Evolutionary conservation across 1,140 invertebrate species (phyloP).

Genomic region (Anastrepha ludens): DNA sequence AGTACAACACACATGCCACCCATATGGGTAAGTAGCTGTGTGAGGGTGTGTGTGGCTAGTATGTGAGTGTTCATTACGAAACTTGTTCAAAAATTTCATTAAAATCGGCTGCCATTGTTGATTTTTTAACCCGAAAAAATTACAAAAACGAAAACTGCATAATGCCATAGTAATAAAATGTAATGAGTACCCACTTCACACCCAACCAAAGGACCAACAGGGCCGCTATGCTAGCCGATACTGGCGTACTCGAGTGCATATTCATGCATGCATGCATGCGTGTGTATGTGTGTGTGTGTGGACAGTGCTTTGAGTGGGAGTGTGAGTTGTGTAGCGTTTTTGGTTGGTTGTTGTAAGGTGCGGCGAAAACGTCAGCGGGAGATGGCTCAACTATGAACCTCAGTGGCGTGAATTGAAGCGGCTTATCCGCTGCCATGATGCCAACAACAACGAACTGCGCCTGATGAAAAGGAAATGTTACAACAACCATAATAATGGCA

Average conservation of each 20-base stretch:
- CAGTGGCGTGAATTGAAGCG: not conserved
- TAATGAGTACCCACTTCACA: slow-evolving; percentile 54
- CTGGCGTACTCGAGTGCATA: not conserved
- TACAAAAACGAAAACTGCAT: slow-evolving; percentile 55
- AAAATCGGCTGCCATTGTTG: slow-evolving; percentile 56
- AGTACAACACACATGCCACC: not conserved
- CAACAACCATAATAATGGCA: slow-evolving; percentile 48
- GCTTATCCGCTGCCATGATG: not conserved
- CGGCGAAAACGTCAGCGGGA: not conserved
- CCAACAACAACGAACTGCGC: not conserved
- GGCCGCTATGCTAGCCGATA: not conserved
- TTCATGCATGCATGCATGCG: not conserved
- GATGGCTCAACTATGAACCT: not conserved
- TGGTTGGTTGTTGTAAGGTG: not conserved
- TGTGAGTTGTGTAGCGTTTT: not conserved
- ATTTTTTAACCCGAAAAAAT: slow-evolving; percentile 57
- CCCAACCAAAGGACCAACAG: not conserved
- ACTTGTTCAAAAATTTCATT: slow-evolving; percentile 57
- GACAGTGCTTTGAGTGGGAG: too few relatives aligned
- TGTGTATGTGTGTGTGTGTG: not conserved
- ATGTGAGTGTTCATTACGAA: slow-evolving; percentile 54
- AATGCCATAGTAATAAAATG: slow-evolving; percentile 55
- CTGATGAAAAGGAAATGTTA: slow-evolving; percentile 47
- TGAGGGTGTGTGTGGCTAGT: not conserved
- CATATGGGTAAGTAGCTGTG: not conserved